These are phyloP conservation scores for Theristicus caerulescens DNA, from an alignment of 2,113 vertebrate genomes.

Conservation along the genomic window DNA sequence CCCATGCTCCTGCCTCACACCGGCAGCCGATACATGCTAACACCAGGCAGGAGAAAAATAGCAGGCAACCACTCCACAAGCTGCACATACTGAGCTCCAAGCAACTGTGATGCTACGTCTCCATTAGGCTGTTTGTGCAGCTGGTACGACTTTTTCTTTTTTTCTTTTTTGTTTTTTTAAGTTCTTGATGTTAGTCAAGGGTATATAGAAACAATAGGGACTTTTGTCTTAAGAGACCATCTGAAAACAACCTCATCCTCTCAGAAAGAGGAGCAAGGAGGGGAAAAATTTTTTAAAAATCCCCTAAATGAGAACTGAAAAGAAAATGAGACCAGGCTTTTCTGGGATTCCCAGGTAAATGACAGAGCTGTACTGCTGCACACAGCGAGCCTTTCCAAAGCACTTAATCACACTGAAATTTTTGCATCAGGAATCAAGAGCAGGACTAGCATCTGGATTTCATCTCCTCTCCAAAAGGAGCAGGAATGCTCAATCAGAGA, in stretches of 20 bases:
- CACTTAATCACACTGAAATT: neutral
- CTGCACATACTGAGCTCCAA: neutral
- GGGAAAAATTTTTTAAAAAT: neutral
- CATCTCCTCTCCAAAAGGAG: neutral
- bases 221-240: neutral
- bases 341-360: slow-evolving; percentile 30
- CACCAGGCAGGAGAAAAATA: neutral
- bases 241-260: neutral
- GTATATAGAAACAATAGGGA: neutral
- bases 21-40: neutral
- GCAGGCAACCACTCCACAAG: neutral
- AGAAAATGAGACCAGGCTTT: neutral
- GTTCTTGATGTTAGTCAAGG: neutral
- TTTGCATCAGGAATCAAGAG: neutral
- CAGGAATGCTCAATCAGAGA: neutral
- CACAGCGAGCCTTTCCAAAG: neutral
- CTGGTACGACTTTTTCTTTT: neutral
- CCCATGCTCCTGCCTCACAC: neutral
- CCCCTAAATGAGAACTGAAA: neutral
- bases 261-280: neutral
- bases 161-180: neutral
- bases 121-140: neutral
- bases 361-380: neutral
- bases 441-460: neutral
- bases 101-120: neutral